phyloP scores from a whole-genome alignment of 2,113 vertebrate genomes.

The Morone chrysops region DNA sequence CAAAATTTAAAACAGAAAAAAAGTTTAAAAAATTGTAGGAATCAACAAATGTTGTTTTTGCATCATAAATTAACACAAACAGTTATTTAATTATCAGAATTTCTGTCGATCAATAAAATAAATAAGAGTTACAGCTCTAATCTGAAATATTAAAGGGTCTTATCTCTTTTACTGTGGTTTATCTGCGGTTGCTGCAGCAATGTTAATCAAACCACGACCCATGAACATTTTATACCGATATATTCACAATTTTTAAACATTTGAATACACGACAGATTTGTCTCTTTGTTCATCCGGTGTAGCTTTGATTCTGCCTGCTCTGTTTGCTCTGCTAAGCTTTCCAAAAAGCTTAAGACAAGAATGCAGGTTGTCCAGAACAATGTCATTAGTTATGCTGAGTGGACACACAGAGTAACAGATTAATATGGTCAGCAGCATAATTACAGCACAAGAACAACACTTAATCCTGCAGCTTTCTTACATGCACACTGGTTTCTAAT shows the following conservation, averaged over 20 bases:
- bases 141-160: background rate
- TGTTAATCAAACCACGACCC: background rate
- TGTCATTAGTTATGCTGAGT: slow-evolving; percentile 74
- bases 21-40: no score
- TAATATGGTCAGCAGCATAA: slow-evolving; percentile 70
- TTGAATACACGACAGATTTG: background rate
- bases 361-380: slow-evolving; percentile 62
- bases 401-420: slow-evolving; percentile 64
- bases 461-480: slow-evolving; percentile 67
- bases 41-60: no score
- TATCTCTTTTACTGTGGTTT: background rate
- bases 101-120: background rate
- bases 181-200: background rate
- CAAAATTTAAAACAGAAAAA: no score
- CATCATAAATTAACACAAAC: background rate
- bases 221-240: background rate
- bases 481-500: slow-evolving; percentile 43
- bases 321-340: slow-evolving; percentile 39
- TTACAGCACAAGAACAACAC: slow-evolving; percentile 70
- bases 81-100: background rate
- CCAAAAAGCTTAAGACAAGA: slow-evolving; percentile 49
- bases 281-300: slow-evolving; percentile 1
- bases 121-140: background rate
- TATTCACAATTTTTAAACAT: background rate
- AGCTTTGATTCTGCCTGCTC: slow-evolving; percentile 37